Base-by-base conservation (phyloP, 2,113 vertebrate genomes). In the Anhinga anhinga region DNA sequence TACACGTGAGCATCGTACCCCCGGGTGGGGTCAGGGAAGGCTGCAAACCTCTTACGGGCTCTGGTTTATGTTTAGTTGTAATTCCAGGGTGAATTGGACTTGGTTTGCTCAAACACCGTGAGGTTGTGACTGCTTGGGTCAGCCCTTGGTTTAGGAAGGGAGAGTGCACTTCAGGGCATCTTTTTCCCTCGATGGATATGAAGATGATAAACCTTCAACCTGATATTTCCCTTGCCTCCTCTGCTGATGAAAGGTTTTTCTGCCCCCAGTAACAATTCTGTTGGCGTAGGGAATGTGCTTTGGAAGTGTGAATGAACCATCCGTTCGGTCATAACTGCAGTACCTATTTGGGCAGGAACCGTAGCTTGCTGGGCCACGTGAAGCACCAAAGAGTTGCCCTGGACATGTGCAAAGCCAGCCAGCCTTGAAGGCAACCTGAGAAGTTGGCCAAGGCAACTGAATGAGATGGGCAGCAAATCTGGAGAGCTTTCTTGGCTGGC, bases 1-100 rank as follows among this genome's bases (percentile, higher is more conserved):
- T 29, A 12, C 21, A 23, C 6, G 0, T 3, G 29, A n/a, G 15
- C 3, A 0, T n/a, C 1, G 0, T 27, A 11, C 18, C 10, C 15
- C 36, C 1, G 2, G 13, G 8, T 26, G 36, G 47, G 36, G 34
- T 36, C 40, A 38, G 63, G 21, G 63, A 61, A 58, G 50, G 17
- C 88, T 82, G 55, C 2, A 5, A 45, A 3, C n/a, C 38, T 13
- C n/a, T 65, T 27, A 13, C 12, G 0, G 8, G 47, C 79, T 85
- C 21, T 86, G 45, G 7, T 36, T 73, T 80, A 7, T 65, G 30
- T 82, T 42, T 9, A 58, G 25, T 23, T 80, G 58, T 40, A 38
- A 40, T 65, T 86, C 20, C 34, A n/a, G 7, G 26, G 42, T 40
- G 42, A 58, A 13, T 44, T 74, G 30, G 42, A 11, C 44, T 82